These are phyloP conservation scores for Zaprionus inermis DNA, from an alignment of 1,140 invertebrate genomes.

Conservation along the genomic window DNA sequence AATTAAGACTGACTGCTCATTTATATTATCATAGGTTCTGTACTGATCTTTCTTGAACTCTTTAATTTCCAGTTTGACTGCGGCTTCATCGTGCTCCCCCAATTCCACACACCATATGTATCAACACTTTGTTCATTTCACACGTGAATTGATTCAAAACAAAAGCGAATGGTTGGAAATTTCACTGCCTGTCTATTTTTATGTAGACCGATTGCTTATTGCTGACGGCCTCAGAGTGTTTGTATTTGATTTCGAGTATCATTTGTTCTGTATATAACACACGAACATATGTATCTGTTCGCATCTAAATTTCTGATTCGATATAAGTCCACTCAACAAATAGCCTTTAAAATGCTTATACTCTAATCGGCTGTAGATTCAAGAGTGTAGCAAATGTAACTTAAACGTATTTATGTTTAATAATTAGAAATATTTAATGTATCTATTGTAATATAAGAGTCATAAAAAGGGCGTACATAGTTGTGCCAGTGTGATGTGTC, in stretches of 20 bases:
- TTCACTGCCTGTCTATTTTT: constrained; percentile 61
- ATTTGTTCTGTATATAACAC: constrained; percentile 56
- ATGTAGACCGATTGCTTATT: constrained; percentile 43
- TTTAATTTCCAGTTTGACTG: constrained; percentile 45
- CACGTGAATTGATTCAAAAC: constrained; percentile 74
- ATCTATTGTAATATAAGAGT: constrained; percentile 6
- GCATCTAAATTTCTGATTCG: too few relatives aligned
- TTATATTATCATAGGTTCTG: background rate
- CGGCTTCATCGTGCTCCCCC: constrained; percentile 15
- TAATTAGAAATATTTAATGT: background rate
- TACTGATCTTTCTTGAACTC: constrained; percentile 27
- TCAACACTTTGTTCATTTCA: constrained; percentile 80
- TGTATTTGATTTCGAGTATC: constrained; percentile 64
- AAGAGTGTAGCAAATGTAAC: background rate
- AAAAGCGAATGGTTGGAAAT: constrained; percentile 51
- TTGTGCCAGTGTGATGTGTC: constrained; percentile 29
- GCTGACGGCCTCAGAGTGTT: constrained; percentile 41
- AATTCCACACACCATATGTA: constrained; percentile 48
- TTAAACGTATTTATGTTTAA: too few relatives aligned
- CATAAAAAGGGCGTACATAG: background rate
- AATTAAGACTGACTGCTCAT: too few relatives aligned
- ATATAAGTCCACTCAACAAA: too few relatives aligned
- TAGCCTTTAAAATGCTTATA: background rate
- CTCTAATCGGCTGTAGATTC: background rate
- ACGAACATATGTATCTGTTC: constrained; percentile 26